Base-by-base conservation (phyloP, 2,113 vertebrate species). In the Pleuronectes platessa region DNA sequence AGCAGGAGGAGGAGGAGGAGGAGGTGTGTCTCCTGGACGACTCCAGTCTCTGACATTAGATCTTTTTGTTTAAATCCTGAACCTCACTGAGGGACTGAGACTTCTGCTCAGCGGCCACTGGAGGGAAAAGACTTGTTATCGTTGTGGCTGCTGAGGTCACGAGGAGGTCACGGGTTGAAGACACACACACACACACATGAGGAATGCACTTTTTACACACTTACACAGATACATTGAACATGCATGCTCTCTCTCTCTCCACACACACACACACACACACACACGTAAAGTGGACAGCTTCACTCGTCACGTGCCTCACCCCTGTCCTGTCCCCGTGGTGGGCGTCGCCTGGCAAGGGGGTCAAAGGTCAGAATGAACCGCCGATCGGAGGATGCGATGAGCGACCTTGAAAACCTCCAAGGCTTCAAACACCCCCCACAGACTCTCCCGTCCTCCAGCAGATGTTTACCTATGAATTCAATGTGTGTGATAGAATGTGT, bases 1-100 rank as follows among this genome's bases (percentile, higher is more conserved):
- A 27, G 26, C 3, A 96, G 89, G 97, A 63, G 70, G 97, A 96
- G 89, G 97, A 63, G 70, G 97, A 96, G 93, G 96, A 96, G 92
- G 96, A 95, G 89, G 96, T 96, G 85, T 89, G 85, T 93, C 95
- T 99, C 93, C 93, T 99, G 94, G 95, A 96, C 89, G 94, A 94
- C 93, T 95, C 96, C 93, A 91, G 92, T 80, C 96, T 96, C 90
- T 98, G 96, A 97, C 93, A 83, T 35, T 76, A 55, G 82, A 74
- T 82, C 72, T 58, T 71, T 15, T 62, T 49, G 4, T 54, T 67
- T 76, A 31, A 64, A 67, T 70, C 72, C 66, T 67, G 54, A 72
- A 61, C 78, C 71, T 78, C 63, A 23, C 68, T n/a, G 75, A 76
- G 62, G 51, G 77, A 74, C 63, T 60, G 61, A 24, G 81, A 87